Base-by-base conservation (phyloP, 2,797 vertebrate species). In the Chaetophractus vellerosus region DNA sequence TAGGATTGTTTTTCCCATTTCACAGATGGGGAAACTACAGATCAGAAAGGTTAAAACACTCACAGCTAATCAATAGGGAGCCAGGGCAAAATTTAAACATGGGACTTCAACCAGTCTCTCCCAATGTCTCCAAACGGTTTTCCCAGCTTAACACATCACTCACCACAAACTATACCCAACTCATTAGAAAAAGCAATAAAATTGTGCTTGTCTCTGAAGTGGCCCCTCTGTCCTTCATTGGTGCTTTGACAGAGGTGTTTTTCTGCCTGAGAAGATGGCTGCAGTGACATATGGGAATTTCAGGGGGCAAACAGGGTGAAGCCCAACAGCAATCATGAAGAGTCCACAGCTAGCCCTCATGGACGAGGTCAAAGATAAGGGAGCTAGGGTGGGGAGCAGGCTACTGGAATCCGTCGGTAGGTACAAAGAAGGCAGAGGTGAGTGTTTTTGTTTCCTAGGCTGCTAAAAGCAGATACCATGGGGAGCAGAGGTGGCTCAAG, bases 181-280 rank as follows among this genome's bases (percentile, higher is more conserved):
- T 16, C 6, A 36, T 61, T 78, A n/a, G 23, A 8, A 41, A 41
- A 72, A 68, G 45, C 16, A 14, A 36, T 10, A 28, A 48, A 10
- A 9, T 0, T 57, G 38, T 19, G 23, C 36, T 24, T 55, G 59
- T 36, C 26, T 7, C 8, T 0, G 14, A 50, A 68, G 12, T n/a
- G 31, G 31, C n/a, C 38, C 9, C 45, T 31, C 8, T 55, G 12
- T 18, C 28, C 21, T 41, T 61, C 33, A 5, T 1, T n/a, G 14
- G 8, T 26, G 9, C 72, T 52, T 23, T 2, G 3, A 38, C 0
- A 2, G 23, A 0, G 6, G 8, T 18, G 79, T 76, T 84, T 59
- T 64, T 76, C 52, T 68, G 33, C 41, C 28, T 63, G 59, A 57
- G 50, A 50, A 24, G 18, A 11, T 15, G n/a, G 19, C 26, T 71